Percentiles rank a stretch among this genome's conserved stretches.
Evolutionary conservation across 2,888 invertebrate species (phyloP).

Genomic region (Netelia fuscicornis): DNA sequence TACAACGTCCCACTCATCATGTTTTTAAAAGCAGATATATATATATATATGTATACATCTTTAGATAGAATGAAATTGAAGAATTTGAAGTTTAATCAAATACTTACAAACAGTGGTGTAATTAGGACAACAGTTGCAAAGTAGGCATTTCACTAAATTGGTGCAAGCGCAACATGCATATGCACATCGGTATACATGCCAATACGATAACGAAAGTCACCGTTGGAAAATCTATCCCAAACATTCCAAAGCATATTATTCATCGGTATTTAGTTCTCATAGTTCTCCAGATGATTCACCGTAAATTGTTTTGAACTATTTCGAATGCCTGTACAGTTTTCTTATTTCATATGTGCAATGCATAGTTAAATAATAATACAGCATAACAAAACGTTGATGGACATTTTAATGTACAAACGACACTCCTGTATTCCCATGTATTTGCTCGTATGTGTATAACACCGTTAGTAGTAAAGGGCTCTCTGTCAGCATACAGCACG

Average conservation of each 20-base stretch:
- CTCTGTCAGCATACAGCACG: conserved; percentile 50
- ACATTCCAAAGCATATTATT: conserved; percentile 29
- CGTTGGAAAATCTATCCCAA: conserved; percentile 3
- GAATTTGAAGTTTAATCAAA: not conserved
- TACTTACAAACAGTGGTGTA: not conserved
- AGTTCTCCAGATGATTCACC: conserved; percentile 35
- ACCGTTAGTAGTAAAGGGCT: conserved; percentile 19
- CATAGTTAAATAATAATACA: not conserved
- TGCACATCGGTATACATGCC: too few species aligned
- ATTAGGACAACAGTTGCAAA: not conserved
- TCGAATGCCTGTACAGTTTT: not conserved
- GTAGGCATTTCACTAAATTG: conserved; percentile 2
- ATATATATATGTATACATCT: not conserved
- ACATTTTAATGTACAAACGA: not conserved
- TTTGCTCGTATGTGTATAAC: not conserved
- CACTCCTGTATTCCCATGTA: not conserved
- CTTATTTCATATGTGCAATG: not conserved
- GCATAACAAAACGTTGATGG: not conserved
- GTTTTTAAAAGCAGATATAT: not conserved
- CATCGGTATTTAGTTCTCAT: conserved; percentile 3
- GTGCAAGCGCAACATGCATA: not conserved
- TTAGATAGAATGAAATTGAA: not conserved
- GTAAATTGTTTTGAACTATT: conserved; percentile 1
- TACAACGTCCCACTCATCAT: not conserved
- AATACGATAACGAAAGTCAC: not conserved